Evolutionary conservation across 1,140 invertebrate species (phyloP).

Genomic region (Bombus superbus): DNA sequence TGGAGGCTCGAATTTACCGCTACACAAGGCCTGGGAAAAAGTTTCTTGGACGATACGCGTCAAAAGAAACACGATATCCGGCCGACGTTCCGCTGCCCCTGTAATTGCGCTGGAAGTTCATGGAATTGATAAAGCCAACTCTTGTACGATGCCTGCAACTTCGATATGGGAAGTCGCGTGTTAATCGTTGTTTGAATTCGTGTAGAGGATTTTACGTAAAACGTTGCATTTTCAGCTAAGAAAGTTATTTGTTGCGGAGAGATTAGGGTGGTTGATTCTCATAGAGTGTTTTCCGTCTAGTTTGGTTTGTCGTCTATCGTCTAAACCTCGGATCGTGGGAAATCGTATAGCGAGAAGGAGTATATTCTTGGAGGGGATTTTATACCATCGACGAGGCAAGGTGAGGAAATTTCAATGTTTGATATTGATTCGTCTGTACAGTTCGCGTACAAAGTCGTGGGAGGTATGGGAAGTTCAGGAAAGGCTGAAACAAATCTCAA

Average conservation of each 20-base stretch:
- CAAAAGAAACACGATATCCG: slow-evolving; percentile 4
- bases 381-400: no score
- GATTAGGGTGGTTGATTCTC: no score
- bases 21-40: slow-evolving; percentile 21
- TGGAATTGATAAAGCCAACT: slow-evolving; percentile 18
- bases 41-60: slow-evolving; percentile 38
- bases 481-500: no score
- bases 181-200: background rate
- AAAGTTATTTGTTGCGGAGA: background rate
- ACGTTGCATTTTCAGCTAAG: background rate
- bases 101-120: background rate
- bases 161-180: background rate
- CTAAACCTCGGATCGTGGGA: no score
- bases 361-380: no score
- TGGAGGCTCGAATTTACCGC: slow-evolving; percentile 23
- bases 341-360: no score
- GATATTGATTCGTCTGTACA: no score
- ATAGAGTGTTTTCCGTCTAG: no score
- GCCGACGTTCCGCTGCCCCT: background rate
- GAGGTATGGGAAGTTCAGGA: no score
- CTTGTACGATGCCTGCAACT: background rate
- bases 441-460: no score
- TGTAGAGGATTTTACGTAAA: background rate
- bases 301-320: no score
- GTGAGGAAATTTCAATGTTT: no score